Base-by-base conservation (phyloP, 2,113 vertebrate species). In the Ovis canadensis region DNA sequence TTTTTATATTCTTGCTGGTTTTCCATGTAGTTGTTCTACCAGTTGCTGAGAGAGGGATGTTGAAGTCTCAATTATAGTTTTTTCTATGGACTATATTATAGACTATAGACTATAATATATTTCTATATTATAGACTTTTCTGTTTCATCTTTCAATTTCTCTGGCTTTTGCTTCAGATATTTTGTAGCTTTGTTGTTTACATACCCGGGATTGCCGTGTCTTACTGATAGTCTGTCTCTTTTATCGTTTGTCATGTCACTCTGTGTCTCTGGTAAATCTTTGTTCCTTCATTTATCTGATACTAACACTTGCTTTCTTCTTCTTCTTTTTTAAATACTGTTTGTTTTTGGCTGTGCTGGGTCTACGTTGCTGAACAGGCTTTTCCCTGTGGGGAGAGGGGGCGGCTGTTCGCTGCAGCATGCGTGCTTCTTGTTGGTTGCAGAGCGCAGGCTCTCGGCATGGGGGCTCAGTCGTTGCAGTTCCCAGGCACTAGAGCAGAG, bases 1-100 rank as follows among this genome's bases (percentile, higher is more conserved):
- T 90, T 90, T 90, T 90, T 87, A 13, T 81, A 33, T 86, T 21
- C 29, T 93, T 93, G 50, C 43, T 86, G 59, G 59, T 93, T 95
- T 95, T 95, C 60, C 71, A 19, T 91, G 10, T 74, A 33, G 52
- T 93, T 96, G 48, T 90, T 87, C 25, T 23, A 36, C 10, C 25
- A 40, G 0, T 82, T 82, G 25, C 74, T 48, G 52, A 77, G 23
- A 89, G 25, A 64, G 43, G 9, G 55, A 36, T 64, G 29, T n/a
- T 97, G 50, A 85, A 43, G 21, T 85, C 21, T 84, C 48, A 82
- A 6, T 33, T 83, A 7, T 55, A 67, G 67, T n/a, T 45, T 45
- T 45, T 45, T 45, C 45, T 45, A 45, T 45, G 8, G 45, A 45
- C 45, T 45, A 45, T 45, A 45, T 45, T 45, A 8, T 45, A 45